phyloP scores from a whole-genome alignment of 2,888 invertebrate genomes.

The Cactoblastis cactorum region DNA sequence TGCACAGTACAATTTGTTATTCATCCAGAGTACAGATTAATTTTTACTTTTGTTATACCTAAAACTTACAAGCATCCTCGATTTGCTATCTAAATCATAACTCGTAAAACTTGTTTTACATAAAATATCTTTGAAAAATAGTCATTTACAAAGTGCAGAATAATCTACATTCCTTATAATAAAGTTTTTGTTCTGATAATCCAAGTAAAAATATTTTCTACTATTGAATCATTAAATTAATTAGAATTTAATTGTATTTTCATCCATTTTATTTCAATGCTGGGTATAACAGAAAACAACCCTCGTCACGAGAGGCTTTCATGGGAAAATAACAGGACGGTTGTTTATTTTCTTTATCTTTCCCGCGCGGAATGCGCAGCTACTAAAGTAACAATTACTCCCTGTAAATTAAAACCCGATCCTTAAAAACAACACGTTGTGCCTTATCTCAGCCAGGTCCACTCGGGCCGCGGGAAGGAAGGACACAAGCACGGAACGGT shows the following conservation, averaged over 20 bases:
- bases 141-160: too few species aligned
- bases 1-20: too few species aligned
- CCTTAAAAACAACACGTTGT: conserved; percentile 49
- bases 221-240: conserved; percentile 45
- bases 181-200: too few species aligned
- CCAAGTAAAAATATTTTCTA: too few species aligned
- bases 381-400: conserved; percentile 55
- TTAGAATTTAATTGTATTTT: conserved; percentile 72
- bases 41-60: too few species aligned
- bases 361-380: conserved; percentile 47
- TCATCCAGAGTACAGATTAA: too few species aligned
- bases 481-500: neutral
- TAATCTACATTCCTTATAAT: too few species aligned
- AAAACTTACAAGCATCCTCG: too few species aligned
- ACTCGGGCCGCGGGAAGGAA: conserved; percentile 10
- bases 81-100: too few species aligned
- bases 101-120: too few species aligned
- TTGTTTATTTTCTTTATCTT: conserved; percentile 65
- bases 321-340: conserved; percentile 54
- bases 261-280: conserved; percentile 66
- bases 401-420: conserved; percentile 55
- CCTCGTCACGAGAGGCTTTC: conserved; percentile 65
- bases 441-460: conserved; percentile 41
- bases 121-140: too few species aligned
- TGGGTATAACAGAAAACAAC: conserved; percentile 54